These are phyloP conservation scores for Erpobdella octoculata DNA, from an alignment of 2,888 invertebrate species.

Conservation along the genomic window DNA sequence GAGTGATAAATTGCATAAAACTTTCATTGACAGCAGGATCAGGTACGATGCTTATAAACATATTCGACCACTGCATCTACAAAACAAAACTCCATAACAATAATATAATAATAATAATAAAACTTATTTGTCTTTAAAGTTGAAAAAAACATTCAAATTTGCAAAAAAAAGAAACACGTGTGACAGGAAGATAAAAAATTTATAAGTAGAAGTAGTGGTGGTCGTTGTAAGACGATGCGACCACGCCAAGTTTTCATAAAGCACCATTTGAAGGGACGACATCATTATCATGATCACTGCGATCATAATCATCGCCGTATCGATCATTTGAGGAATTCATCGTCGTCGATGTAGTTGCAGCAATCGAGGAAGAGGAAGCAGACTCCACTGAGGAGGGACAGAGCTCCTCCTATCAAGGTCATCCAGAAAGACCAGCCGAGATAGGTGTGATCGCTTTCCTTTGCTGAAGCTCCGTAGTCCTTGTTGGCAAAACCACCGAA, in stretches of 20 bases:
- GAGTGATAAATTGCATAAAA: too few species aligned
- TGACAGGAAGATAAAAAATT: too few species aligned
- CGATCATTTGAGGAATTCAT: conserved; percentile 25
- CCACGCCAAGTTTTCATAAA: background rate
- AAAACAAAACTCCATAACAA: too few species aligned
- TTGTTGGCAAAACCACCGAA: conserved; percentile 31
- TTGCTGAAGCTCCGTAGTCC: conserved; percentile 28
- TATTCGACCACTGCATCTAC: too few species aligned
- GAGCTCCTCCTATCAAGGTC: conserved; percentile 24
- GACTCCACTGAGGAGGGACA: conserved; percentile 27
- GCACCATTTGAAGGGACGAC: background rate
- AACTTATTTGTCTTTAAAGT: too few species aligned
- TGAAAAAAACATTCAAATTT: too few species aligned
- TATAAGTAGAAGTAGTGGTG: too few species aligned
- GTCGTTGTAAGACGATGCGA: too few species aligned
- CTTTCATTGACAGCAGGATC: too few species aligned
- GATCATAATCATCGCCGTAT: background rate
- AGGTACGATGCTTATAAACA: too few species aligned
- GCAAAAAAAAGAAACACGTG: too few species aligned
- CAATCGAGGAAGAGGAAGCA: conserved; percentile 32
- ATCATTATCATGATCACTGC: background rate
- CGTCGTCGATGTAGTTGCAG: conserved; percentile 31
- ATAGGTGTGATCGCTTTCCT: conserved; percentile 20
- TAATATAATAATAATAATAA: too few species aligned
- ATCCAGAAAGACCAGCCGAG: conserved; percentile 32